Base-by-base conservation (phyloP, 2,113 vertebrate genomes). In the Lamprotornis superbus region DNA sequence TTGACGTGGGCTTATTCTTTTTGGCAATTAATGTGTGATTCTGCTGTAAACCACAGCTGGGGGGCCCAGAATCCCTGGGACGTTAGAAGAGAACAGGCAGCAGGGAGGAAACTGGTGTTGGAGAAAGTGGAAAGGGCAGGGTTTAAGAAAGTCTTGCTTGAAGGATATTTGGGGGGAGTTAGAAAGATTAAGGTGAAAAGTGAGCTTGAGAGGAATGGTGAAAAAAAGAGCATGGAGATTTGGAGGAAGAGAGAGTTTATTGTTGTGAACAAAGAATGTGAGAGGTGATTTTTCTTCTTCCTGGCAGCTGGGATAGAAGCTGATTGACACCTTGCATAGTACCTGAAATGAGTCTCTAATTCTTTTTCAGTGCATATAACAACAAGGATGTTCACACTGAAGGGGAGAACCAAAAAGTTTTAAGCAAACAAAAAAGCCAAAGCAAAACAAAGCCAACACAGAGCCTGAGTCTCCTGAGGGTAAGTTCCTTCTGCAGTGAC, bases 401-500 rank as follows among this genome's bases (percentile, higher is more conserved):
- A 14, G 6, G 31, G 7, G 13, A 76, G 16, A 28, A 76, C 46
- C 12, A 40, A 55, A 86, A 59, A 35, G 8, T 90, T 90, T 25
- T 92, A 74, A 93, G 65, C 42, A 83, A 81, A 37, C 9, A 12
- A 65, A 44, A 75, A 65, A 68, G 2, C 5, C 30, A 59, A 88
- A 71, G 27, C 57, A 89, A 57, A 78, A 91, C 92, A 89, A 83
- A 96, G 57, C 91, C 93, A 76, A 65, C 59, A 24, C 15, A 90
- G 60, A 85, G 37, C 73, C 46, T 5, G 0, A 60, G 44, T 31
- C 49, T 87, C 50, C 75, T 56, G 15, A 88, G 84, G 90, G 97
- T 97, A 90, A 97, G 93, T 92, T 80, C 37, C 49, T 83, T 53
- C 53, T 90, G 19, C 33, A 30, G 25, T 52, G 53, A 65, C 17